Conservation (phyloP, 2,888 invertebrate genomes). For the Platerodrilus igneus region DNA sequence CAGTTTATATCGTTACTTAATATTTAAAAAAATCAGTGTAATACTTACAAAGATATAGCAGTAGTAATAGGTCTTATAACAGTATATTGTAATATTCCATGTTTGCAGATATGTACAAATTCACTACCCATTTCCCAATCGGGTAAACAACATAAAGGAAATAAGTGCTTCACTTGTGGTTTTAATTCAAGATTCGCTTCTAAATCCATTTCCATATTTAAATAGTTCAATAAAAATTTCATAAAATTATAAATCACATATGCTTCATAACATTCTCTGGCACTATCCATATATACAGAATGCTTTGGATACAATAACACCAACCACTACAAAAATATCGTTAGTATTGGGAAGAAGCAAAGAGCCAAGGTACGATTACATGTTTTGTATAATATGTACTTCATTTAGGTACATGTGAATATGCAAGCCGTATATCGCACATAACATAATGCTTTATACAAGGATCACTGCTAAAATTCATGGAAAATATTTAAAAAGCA, state of each 20-base stretch:
- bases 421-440: neutral
- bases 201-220: conserved; percentile 81
- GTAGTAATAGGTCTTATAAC: conserved; percentile 87
- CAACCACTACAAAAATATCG: conserved; percentile 74
- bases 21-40: conserved; percentile 4
- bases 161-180: conserved; percentile 82
- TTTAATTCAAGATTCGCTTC: conserved; percentile 76
- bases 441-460: neutral
- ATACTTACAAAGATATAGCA: conserved; percentile 78
- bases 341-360: neutral
- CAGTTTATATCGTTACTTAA: too few relatives aligned
- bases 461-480: too few relatives aligned
- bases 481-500: too few relatives aligned
- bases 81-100: conserved; percentile 94
- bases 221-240: conserved; percentile 87
- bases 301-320: conserved; percentile 81
- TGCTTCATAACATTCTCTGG: conserved; percentile 94
- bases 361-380: neutral
- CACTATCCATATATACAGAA: conserved; percentile 88
- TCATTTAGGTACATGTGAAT: too few relatives aligned
- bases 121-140: conserved; percentile 92
- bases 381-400: too few relatives aligned
- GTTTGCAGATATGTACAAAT: conserved; percentile 92
- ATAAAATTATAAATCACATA: conserved; percentile 98
- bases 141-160: conserved; percentile 86